Evolutionary conservation across 2,797 vertebrate genomes (phyloP), one percentile per base, ranked within the genome.

Genomic region (Champsocephalus gunnari): DNA sequence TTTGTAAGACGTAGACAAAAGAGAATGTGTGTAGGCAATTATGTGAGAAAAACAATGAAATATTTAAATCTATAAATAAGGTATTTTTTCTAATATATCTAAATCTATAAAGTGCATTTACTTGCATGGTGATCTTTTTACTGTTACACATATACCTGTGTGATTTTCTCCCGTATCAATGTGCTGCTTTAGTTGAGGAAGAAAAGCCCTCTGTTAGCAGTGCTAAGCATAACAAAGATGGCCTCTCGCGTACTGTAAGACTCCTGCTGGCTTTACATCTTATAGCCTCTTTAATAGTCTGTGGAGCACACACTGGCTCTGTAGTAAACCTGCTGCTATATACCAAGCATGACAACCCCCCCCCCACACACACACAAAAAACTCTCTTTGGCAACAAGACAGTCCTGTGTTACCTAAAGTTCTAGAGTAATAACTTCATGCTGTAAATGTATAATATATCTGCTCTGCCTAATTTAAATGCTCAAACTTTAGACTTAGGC

Each of bases 211-310:
- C 8, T 50, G 44, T 47, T 38, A 47, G 53, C 47, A 64, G 2
- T 48, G 7, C 4, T 24, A 38, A 56, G 43, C 3, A 3, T 54
- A 71, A 67, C 54, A 66, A 21, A 59, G 45, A 45, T 58, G 47
- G 32, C 70, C 70, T 67, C 66, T 67, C 49, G 51, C 24, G 34
- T 19, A 48, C 53, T 48, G 24, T 56, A 54, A 58, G 61, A 12
- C 73, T 66, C 70, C 58, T 19, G 59, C 55, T 76, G 55, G 53
- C 32, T 84, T 77, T 62, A 54, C 48, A 77, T 77, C 63, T 21
- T 32, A 19, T 28, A 58, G 28, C 70, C 2, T 74, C 51, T 66
- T 81, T 57, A 76, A 67, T 41, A 65, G 51, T 69, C 64, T 34
- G 50, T 24, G 73, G 43, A 79, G 65, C 65, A 65, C 58, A 58